Evolutionary conservation across 2,797 vertebrate species (phyloP).

Genomic region (Pipistrellus pipistrellus): DNA sequence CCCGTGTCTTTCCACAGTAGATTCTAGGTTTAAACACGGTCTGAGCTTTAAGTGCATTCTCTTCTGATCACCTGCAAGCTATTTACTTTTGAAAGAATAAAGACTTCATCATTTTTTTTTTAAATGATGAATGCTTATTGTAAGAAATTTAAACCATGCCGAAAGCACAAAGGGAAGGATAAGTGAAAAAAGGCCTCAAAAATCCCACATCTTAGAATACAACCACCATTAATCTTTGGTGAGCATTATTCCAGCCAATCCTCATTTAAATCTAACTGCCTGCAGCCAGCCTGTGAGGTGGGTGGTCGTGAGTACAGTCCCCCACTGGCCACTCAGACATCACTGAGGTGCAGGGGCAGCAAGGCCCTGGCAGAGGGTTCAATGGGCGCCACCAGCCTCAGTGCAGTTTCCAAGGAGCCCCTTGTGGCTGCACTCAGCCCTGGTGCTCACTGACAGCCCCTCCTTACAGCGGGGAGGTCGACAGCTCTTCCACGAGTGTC

Average conservation of each 20-base stretch:
- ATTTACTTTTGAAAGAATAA: constrained; percentile 43
- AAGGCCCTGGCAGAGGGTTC: background rate
- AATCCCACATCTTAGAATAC: constrained; percentile 30
- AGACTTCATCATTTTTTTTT: constrained; percentile 16
- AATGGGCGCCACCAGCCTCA: accelerated
- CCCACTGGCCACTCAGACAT: background rate
- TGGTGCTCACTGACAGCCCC: accelerated
- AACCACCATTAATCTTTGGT: background rate
- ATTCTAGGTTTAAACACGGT: accelerated
- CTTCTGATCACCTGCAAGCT: background rate
- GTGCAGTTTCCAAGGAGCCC: background rate
- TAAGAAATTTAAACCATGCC: constrained; percentile 25
- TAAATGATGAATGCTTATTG: background rate
- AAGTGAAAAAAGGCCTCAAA: constrained; percentile 5
- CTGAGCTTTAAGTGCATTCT: background rate
- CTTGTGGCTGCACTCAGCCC: background rate
- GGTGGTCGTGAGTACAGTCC: accelerated
- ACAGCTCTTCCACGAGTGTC: accelerated
- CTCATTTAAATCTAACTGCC: background rate
- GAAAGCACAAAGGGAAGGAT: constrained; percentile 20
- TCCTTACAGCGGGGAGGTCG: accelerated
- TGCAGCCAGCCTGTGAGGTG: background rate
- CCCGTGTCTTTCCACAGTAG: background rate
- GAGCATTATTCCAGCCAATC: background rate
- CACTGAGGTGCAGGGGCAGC: accelerated